Evolutionary conservation across 2,888 invertebrate species (phyloP).

Genomic region (Caenorhabditis sp.): DNA sequence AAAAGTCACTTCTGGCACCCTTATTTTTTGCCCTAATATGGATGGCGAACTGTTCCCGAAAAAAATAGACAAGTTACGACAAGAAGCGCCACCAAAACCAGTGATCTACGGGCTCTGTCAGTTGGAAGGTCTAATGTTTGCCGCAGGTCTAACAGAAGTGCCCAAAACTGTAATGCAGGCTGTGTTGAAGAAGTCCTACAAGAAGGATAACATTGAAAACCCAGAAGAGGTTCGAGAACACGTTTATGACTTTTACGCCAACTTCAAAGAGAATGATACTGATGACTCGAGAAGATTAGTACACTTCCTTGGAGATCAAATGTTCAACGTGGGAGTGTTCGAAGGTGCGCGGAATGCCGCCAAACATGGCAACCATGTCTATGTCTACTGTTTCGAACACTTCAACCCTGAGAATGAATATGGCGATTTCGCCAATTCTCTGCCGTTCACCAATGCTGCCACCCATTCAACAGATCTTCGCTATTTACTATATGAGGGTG

Average conservation of each 20-base stretch:
- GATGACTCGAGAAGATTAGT: conserved; percentile 13
- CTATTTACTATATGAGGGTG: too few relatives aligned
- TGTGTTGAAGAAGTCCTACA: too few relatives aligned
- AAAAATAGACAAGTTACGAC: conserved; percentile 41
- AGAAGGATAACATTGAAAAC: too few relatives aligned
- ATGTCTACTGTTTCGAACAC: conserved; percentile 47
- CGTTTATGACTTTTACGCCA: too few relatives aligned
- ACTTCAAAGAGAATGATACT: conserved; percentile 17
- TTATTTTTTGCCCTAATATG: conserved; percentile 46
- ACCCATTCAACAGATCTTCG: too few relatives aligned
- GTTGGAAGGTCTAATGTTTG: conserved; percentile 46
- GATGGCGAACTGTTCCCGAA: conserved; percentile 59
- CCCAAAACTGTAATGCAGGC: too few relatives aligned
- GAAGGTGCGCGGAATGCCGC: conserved; percentile 33
- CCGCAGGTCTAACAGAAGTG: too few relatives aligned
- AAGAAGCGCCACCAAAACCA: conserved; percentile 41
- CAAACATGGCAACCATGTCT: conserved; percentile 43
- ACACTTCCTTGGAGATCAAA: conserved; percentile 35
- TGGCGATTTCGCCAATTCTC: too few relatives aligned
- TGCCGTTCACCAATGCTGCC: too few relatives aligned
- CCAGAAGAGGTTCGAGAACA: too few relatives aligned
- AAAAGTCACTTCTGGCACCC: conserved; percentile 18
- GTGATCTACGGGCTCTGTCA: conserved; percentile 49
- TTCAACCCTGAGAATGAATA: conserved; percentile 40
- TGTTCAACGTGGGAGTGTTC: conserved; percentile 35